Percentiles rank a stretch among this genome's conserved stretches.
phyloP scores from a whole-genome alignment of 2,797 vertebrate species.

The Lepidocolaptes lacrymiger region DNA sequence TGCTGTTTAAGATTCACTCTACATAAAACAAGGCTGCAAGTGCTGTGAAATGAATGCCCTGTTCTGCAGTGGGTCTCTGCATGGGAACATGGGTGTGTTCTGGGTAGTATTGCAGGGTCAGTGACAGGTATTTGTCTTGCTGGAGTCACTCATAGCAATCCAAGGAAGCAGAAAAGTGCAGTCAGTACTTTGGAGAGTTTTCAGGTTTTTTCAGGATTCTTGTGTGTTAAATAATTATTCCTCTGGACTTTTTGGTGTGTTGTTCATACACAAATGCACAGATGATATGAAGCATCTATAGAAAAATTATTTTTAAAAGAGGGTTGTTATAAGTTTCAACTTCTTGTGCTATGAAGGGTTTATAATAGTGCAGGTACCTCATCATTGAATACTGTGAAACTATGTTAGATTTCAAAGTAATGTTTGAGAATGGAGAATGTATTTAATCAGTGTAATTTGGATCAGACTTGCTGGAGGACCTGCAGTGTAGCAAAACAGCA shows the following conservation, averaged over 20 bases:
- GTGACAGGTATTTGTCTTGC: not conserved
- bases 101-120: not conserved
- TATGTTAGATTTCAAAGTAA: not conserved
- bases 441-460: not conserved
- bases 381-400: not conserved
- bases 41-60: not conserved
- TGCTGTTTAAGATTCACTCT: slow-evolving; percentile 18
- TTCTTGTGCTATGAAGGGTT: not conserved
- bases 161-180: not conserved
- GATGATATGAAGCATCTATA: not conserved
- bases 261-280: rapidly evolving
- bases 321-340: not conserved
- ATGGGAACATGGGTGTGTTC: not conserved
- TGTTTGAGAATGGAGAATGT: not conserved
- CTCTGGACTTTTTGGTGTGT: not conserved
- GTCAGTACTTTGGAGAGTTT: not conserved
- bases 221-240: not conserved
- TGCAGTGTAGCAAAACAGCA: not conserved
- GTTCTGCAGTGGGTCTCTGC: not conserved
- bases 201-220: not conserved
- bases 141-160: not conserved
- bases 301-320: not conserved
- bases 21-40: not conserved
- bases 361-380: not conserved
- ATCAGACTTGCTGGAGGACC: not conserved